phyloP scores from a whole-genome alignment of 2,888 invertebrate genomes.

The Geophilus truncorum region DNA sequence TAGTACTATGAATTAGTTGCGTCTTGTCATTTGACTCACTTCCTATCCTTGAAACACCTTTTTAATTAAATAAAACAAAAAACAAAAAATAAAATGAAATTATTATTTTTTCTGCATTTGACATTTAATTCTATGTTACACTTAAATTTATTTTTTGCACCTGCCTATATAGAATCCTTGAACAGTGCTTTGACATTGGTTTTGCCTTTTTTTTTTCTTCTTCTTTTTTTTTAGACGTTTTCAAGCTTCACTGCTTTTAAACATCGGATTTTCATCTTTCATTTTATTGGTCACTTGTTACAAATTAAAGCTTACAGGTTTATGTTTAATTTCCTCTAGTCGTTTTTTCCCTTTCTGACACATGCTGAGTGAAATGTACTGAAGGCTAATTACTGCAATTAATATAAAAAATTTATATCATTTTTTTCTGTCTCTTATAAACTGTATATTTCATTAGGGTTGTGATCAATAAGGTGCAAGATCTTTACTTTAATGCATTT shows the following conservation, averaged over 20 bases:
- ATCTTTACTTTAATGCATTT: neutral
- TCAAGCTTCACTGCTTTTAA: no score
- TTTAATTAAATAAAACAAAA: no score
- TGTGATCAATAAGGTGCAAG: neutral
- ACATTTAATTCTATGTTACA: neutral
- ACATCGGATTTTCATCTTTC: neutral
- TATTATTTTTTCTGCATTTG: neutral
- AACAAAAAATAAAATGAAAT: no score
- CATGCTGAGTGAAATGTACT: neutral
- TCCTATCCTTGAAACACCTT: no score
- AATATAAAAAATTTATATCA: neutral
- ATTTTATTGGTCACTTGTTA: neutral
- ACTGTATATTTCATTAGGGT: neutral
- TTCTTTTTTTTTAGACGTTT: no score
- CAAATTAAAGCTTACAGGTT: neutral
- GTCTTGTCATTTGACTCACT: no score
- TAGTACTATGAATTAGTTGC: no score
- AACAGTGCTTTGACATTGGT: neutral
- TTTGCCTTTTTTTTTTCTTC: neutral
- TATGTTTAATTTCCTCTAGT: neutral
- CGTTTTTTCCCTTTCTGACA: no score
- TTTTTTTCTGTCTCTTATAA: neutral
- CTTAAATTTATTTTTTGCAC: neutral
- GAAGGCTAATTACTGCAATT: neutral
- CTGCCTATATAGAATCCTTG: no score